Percentiles rank a stretch among this genome's conserved stretches.
These are phyloP conservation scores for Sepioteuthis lessoniana DNA, from an alignment of 2,888 invertebrate species.

Conservation along the genomic window DNA sequence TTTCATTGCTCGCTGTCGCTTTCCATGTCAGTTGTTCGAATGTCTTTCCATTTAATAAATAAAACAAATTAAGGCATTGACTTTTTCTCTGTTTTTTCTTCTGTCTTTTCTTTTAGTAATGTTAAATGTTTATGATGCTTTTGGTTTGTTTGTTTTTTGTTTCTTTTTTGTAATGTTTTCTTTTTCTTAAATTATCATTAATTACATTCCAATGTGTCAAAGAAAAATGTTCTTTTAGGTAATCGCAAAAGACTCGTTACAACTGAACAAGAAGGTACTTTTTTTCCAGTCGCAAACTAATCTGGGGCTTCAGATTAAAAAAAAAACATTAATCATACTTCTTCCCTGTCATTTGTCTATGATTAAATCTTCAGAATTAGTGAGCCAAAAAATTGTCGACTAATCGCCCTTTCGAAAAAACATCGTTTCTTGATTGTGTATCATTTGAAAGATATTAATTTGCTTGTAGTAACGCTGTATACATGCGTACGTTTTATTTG, in stretches of 20 bases:
- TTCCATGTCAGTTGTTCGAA: no score
- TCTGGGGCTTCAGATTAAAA: neutral
- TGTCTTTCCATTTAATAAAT: no score
- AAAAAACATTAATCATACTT: neutral
- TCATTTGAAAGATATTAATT: neutral
- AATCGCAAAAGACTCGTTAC: neutral
- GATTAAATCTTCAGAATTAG: neutral
- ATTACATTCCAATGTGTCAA: neutral
- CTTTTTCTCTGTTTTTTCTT: no score
- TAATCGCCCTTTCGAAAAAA: neutral
- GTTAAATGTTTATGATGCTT: no score
- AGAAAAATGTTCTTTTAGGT: neutral
- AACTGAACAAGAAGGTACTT: neutral
- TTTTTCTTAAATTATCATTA: neutral
- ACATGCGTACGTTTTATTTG: no score
- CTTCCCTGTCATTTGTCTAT: neutral
- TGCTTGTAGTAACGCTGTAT: neutral
- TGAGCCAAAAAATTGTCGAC: neutral
- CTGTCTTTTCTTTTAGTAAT: no score
- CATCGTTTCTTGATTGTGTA: neutral
- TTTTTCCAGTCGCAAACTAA: neutral
- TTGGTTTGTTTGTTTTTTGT: neutral
- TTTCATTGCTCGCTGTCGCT: no score
- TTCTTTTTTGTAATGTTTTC: no score
- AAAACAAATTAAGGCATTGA: no score